Evolutionary conservation across 2,888 invertebrate genomes (phyloP).

Genomic region (Drosophila basisetae): DNA sequence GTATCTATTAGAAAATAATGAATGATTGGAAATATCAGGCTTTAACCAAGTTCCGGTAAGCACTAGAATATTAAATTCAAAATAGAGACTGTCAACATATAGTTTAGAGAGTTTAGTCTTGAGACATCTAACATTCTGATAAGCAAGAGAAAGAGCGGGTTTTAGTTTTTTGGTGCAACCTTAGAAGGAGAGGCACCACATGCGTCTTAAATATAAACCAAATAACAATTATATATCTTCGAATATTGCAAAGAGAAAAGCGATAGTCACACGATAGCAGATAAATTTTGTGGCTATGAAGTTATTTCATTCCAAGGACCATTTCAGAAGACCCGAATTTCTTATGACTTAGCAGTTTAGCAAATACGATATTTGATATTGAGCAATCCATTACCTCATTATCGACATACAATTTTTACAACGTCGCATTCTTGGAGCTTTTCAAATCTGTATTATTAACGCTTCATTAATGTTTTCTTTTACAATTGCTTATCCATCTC

Average conservation of each 20-base stretch:
- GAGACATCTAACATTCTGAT: no score
- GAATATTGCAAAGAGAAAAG: background rate
- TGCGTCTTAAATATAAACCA: background rate
- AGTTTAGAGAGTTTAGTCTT: no score
- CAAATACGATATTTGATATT: background rate
- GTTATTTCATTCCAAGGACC: background rate
- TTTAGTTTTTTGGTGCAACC: no score
- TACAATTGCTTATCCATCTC: background rate
- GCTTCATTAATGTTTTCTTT: background rate
- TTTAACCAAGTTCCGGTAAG: no score
- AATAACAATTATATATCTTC: background rate
- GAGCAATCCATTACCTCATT: background rate
- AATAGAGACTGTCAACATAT: no score
- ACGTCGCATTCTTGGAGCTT: rapidly evolving
- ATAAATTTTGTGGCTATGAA: background rate
- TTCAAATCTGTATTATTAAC: background rate
- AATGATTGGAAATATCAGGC: no score
- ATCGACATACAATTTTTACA: background rate
- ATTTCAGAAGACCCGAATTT: background rate
- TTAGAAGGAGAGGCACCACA: background rate
- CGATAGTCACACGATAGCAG: background rate
- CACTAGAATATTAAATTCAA: no score
- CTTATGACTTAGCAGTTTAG: background rate
- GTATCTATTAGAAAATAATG: no score
- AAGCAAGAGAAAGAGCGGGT: no score